Base-by-base conservation (phyloP, 2,797 vertebrate species). In the Poecilia velifera region DNA sequence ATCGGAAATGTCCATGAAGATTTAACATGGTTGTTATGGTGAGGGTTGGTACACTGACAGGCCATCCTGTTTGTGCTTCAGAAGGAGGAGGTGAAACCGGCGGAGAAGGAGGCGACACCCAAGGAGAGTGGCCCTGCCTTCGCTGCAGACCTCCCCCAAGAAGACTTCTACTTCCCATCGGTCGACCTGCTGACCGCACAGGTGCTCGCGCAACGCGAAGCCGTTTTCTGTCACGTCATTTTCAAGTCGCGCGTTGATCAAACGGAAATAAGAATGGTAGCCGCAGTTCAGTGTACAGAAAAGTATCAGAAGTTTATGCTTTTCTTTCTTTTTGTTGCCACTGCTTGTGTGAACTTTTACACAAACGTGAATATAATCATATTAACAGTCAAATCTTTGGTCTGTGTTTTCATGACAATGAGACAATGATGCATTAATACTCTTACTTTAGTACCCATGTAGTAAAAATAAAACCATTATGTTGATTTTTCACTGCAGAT, bases 101-200 rank as follows among this genome's bases (percentile, higher is more conserved):
- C 71, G 62, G 88, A 88, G 75, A 87, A 81, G 76, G 89, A 90
- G 82, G 80, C 74, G 1, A 73, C 22, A 64, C 22, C 90, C 70
- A 91, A 86, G 79, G 86, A 91, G 53, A 66, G 77, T 76, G 93
- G 95, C 78, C 80, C 93, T 9, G 94, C 57, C 43, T 74, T 95
- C 86, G 93, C 90, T 73, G 84, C 92, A 14, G 92, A 93, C 80
- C 86, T 95, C 87, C 94, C 87, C 34, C 96, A 97, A 31, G 96
- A 96, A 82, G 97, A 97, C 76, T 97, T 94, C 86, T 98, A 97
- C 91, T 97, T 99, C 87, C 98, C 98, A 47, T 98, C 98, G 16
- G 97, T 99, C 1, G 97, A 99, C 94, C 96, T 99, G 83, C 96
- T 99, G 81, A 99, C 98, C 31, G 97, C 98, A 77, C 98, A 99